A percentile compares a stretch with the other conserved stretches of the same genome.
phyloP scores from a whole-genome alignment of 2,113 vertebrate species.

The Aspidoscelis tigris region DNA sequence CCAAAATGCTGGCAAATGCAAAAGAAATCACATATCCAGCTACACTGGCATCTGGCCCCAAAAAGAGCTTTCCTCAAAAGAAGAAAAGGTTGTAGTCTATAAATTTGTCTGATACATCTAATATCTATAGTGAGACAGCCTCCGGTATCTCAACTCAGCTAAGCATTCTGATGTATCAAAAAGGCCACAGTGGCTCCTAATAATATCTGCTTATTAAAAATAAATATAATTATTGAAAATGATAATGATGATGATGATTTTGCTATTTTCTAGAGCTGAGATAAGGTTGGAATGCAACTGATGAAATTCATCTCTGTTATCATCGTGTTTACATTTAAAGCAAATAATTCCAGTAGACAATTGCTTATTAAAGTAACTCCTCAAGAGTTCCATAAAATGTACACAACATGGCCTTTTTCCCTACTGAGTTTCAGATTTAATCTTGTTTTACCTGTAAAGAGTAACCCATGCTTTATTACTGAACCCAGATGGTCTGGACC shows the following conservation, averaged over 20 bases:
- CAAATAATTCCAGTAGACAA: background rate
- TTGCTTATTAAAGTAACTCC: background rate
- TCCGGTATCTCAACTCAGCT: conserved; percentile 18
- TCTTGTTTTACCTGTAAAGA: too few relatives aligned
- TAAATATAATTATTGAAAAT: background rate
- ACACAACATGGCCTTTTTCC: background rate
- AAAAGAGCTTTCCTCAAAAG: conserved; percentile 29
- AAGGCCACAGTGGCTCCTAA: conserved; percentile 10
- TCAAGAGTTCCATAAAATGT: background rate
- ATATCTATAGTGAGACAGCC: conserved; percentile 20
- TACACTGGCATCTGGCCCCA: background rate
- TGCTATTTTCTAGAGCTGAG: background rate
- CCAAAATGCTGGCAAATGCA: conserved; percentile 1
- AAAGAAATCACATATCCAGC: conserved; percentile 13
- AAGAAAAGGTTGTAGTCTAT: conserved; percentile 21
- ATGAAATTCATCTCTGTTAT: background rate
- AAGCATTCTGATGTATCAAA: conserved; percentile 23
- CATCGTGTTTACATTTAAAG: background rate
- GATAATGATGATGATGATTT: background rate
- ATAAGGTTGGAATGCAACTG: background rate
- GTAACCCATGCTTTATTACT: too few relatives aligned
- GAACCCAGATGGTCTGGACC: too few relatives aligned
- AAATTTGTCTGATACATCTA: conserved; percentile 31
- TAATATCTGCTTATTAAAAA: conserved; percentile 4
- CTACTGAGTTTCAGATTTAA: too few relatives aligned